Base-by-base conservation (phyloP, 2,888 invertebrate species). In the Platycheirus albimanus region DNA sequence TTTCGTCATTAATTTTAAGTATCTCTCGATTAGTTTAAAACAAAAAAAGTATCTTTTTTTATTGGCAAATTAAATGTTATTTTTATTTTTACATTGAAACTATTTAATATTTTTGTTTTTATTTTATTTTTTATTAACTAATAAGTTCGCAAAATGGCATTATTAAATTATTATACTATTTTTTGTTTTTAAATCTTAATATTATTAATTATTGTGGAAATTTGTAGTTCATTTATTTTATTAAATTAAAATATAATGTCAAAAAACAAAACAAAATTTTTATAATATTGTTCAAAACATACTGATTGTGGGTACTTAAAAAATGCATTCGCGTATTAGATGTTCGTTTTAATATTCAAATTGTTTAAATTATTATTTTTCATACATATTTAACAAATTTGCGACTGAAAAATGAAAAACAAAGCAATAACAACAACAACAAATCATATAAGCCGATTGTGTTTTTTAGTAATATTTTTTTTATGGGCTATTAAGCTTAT, bases 1-100 rank as follows among this genome's bases (percentile, higher is more conserved):
- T 80, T 75, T 75, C 79, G 69, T 80, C 56, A 70, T 75, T 76
- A 76, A 75, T 70, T 80, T 75, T 80, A 80, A 80, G 80, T 70
- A 70, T 80, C 70, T 80, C 70, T 75, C 58, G 70, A 70, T 76
- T 81, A 81, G 76, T 71, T 58, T 15, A 54, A 75, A 75, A 7
- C 24, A 45, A 38, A 52, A 67, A 63, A 33, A 8, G 8, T 33
- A 8, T 41, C 66, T 49, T 51, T 58, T 33, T 76, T 58, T 10
- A 28, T 61, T 61, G 61, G 11, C 66, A 17, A 30, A 17, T n/a
- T 24, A 36, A 66, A 69, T 36, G 8, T 2, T 33, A 33, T 20
- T 19, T 19, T 45, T 19, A 10, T 19, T 19, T 45, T 19, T 15
- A 36, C 20, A 17, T 17, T 3, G 2, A 15, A 45, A 43, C 8